Evolutionary conservation across 2,113 vertebrate genomes (phyloP), one percentile per base, ranked within the genome.

Genomic region (Anguilla japonica): DNA sequence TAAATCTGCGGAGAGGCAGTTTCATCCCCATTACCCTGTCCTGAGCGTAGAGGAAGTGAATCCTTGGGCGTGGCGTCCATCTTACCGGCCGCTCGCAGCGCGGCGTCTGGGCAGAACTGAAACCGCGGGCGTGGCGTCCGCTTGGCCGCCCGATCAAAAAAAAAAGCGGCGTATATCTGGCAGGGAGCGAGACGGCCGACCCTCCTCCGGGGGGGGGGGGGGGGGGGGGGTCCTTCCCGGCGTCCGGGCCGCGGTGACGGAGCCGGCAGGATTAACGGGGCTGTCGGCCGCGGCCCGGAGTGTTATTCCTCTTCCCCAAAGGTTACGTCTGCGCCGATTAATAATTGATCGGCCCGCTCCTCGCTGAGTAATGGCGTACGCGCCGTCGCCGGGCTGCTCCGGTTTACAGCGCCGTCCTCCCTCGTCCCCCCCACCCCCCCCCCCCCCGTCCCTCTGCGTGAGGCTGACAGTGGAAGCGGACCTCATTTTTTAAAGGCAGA

Each of bases 301-400:
- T 81, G 84, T 43, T 53, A 86, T 86, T 81, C 75, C 41, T 84
- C 83, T 84, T 29, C 41, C 71, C 78, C 41, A 80, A 80, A 81
- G 85, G 75, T 80, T 86, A 29, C 29, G 2, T 79, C 78, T 41
- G 78, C n/a, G 50, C 53, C 34, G 78, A 86, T 86, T 46, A 86
- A 86, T 86, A 81, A 86, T 86, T 86, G 78, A 86, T 39, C 18
- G 34, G 16, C 9, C 39, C 79, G 60, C 26, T 81, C 78, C 13
- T 29, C 40, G 26, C 78, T 86, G 85, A 80, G 46, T 80, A 81
- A 86, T 81, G 85, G n/a, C 34, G 26, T 75, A 1, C 34, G 71
- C 1, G 71, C 71, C n/a, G n/a, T 53, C 13, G 13, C 43, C 81
- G 22, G 41, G 81, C 79, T 81, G 81, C 16, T 4, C 20, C 1